phyloP scores from a whole-genome alignment of 2,888 invertebrate species.

The Helleia helle region DNA sequence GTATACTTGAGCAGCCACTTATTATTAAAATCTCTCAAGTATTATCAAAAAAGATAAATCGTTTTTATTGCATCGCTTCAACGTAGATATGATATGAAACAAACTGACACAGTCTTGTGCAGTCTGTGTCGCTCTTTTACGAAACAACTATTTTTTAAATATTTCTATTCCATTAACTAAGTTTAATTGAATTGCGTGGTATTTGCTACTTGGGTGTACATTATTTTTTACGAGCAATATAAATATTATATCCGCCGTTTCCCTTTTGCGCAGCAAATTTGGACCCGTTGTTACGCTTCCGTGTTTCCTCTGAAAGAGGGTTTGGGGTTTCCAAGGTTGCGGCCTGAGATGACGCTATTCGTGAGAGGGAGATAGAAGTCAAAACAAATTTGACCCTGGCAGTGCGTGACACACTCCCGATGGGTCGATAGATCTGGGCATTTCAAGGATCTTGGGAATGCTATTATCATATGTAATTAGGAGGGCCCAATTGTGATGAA shows the following conservation, averaged over 20 bases:
- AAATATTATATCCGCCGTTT: background rate
- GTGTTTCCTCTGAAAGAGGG: slow-evolving; percentile 21
- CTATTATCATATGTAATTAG: too few species aligned
- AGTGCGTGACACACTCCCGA: slow-evolving; percentile 20
- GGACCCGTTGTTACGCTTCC: slow-evolving; percentile 18
- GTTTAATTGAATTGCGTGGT: background rate
- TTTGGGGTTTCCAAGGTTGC: slow-evolving; percentile 31
- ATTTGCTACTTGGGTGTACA: background rate
- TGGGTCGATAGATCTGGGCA: slow-evolving; percentile 23
- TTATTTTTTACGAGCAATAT: background rate
- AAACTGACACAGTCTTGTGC: too few species aligned
- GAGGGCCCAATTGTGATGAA: too few species aligned
- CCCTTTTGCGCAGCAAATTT: slow-evolving; percentile 3
- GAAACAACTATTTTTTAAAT: too few species aligned
- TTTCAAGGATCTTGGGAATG: slow-evolving; percentile 15
- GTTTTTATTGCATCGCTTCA: too few species aligned
- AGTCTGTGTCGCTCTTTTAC: too few species aligned
- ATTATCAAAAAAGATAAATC: too few species aligned
- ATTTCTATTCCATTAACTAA: too few species aligned
- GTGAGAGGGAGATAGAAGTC: slow-evolving; percentile 20
- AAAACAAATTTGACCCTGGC: slow-evolving; percentile 30
- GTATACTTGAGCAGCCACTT: too few species aligned
- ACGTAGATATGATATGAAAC: too few species aligned
- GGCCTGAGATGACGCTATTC: slow-evolving; percentile 16
- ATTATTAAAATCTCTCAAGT: too few species aligned